Evolutionary conservation across 2,888 invertebrate species (phyloP).

Genomic region (Cancer borealis): DNA sequence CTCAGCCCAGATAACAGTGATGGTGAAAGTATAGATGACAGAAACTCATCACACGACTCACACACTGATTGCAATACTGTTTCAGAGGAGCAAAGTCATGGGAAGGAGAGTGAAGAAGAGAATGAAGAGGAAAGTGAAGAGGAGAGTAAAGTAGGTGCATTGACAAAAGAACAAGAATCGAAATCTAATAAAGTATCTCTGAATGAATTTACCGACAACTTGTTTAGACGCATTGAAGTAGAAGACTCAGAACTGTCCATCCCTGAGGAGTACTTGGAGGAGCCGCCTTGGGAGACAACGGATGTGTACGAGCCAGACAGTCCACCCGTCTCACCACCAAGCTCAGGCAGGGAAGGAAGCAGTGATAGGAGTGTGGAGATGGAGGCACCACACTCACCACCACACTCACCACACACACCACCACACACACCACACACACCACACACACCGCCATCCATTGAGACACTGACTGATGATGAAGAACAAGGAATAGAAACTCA

Average conservation of each 20-base stretch:
- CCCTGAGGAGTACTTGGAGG: constrained; percentile 54
- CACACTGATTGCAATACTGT: background rate
- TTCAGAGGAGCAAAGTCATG: background rate
- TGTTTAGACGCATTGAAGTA: constrained; percentile 59
- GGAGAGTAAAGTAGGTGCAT: constrained; percentile 7
- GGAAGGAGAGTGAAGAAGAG: background rate
- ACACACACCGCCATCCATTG: background rate
- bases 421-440: background rate
- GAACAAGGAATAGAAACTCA: background rate
- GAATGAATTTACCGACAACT: constrained; percentile 62
- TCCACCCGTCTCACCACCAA: background rate
- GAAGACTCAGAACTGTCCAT: constrained; percentile 60
- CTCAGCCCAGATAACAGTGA: background rate
- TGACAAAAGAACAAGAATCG: background rate
- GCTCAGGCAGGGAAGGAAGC: background rate
- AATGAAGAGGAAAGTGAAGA: background rate
- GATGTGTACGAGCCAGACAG: constrained; percentile 44
- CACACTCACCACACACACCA: background rate
- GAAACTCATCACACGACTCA: background rate
- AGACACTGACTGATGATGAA: background rate
- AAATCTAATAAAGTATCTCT: constrained; percentile 41
- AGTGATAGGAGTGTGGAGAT: background rate
- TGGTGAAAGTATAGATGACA: background rate
- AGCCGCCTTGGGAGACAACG: constrained; percentile 44
- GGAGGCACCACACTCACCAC: background rate